Evolutionary conservation across 1,140 invertebrate species (phyloP), one percentile per base, ranked within the genome.

Genomic region (Magallana angulata): DNA sequence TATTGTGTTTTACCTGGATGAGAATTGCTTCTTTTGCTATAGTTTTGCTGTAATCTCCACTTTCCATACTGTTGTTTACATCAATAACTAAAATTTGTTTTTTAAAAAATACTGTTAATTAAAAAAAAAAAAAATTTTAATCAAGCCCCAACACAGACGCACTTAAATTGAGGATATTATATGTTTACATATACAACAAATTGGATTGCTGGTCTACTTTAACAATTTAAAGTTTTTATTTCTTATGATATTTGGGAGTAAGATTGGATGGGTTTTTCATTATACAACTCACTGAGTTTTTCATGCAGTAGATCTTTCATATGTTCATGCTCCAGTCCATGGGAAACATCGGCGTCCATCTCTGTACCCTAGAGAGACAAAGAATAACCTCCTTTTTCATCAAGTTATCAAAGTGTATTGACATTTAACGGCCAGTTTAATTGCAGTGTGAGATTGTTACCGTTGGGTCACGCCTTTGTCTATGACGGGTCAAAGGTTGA

Each of bases 261-360:
- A 48, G 36, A 48, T 48, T 2, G 36, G 36, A 4, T 48, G 36
- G 5, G 36, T 48, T 48, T 48, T 5, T 48, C 36, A 48, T 48
- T 7, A 14, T 16, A 64, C 16, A 36, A 81, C 76, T 82, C 24
- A 84, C 86, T 81, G 57, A 81, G 24, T 30, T 48, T 85, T 58
- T 87, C 82, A 71, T 85, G 86, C 30, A 57, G 48, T 12, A 86
- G 91, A 80, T 88, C 90, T 87, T 91, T 91, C 56, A 94, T 92
- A 71, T 92, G 90, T 57, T 93, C 90, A 88, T 93, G 90, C 82
- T 94, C 93, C 71, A 92, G 80, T 12, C 93, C 93, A 88, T 94
- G 92, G 87, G 71, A 89, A 62, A 92, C 88, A 62, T 89, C 89
- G 4, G 89, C 60, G 5, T 88, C 89, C 56, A 88, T 58, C 8